Percentiles rank a stretch among this genome's conserved stretches.
These are phyloP conservation scores for Seriola rivoliana DNA, from an alignment of 2,113 vertebrate genomes.

Conservation along the genomic window DNA sequence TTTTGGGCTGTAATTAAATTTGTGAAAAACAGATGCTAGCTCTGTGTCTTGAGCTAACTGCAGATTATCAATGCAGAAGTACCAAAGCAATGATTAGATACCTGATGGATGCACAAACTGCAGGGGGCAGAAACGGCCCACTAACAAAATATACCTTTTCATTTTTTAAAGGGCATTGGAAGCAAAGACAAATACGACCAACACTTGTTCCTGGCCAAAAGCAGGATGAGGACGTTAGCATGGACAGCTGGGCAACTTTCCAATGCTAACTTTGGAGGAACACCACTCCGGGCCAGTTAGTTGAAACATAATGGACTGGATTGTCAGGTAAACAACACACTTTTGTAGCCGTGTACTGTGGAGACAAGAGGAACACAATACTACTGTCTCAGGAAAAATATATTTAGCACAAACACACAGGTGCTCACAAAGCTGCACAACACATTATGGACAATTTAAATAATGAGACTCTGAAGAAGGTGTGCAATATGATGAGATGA, in stretches of 20 bases:
- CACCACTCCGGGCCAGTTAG: background rate
- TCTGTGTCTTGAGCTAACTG: background rate
- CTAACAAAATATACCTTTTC: background rate
- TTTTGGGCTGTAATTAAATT: background rate
- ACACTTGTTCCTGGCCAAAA: background rate
- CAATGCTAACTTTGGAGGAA: background rate
- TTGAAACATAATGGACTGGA: slow-evolving; percentile 13
- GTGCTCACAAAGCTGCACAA: background rate
- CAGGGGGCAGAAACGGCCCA: background rate
- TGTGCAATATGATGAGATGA: slow-evolving; percentile 9
- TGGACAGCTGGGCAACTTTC: background rate
- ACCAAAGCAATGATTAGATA: background rate
- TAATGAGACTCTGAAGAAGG: slow-evolving; percentile 39
- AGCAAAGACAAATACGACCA: background rate
- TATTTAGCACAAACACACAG: slow-evolving; percentile 20
- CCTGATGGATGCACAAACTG: background rate
- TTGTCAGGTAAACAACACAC: slow-evolving; percentile 14
- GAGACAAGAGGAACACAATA: background rate
- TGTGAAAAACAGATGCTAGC: slow-evolving; percentile 6
- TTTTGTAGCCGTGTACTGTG: slow-evolving; percentile 3
- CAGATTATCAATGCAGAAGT: background rate
- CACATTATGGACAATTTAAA: slow-evolving; percentile 40
- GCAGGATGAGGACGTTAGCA: background rate
- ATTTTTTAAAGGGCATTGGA: background rate
- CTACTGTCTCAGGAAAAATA: background rate